phyloP scores from a whole-genome alignment of 2,113 vertebrate genomes.

The Cariama cristata region DNA sequence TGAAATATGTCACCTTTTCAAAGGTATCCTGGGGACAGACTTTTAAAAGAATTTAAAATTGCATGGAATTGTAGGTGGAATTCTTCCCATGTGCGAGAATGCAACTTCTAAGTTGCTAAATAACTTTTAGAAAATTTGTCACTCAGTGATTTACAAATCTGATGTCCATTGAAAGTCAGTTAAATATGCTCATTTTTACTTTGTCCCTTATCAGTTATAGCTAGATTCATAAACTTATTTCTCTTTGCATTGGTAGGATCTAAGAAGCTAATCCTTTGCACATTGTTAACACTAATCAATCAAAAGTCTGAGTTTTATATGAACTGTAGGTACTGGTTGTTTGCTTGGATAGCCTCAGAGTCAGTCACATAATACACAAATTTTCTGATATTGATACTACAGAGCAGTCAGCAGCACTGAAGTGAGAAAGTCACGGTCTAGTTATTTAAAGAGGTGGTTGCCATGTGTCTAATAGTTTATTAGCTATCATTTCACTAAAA shows the following conservation, averaged over 20 bases:
- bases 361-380: not conserved
- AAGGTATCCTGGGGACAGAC: not conserved
- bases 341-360: not conserved
- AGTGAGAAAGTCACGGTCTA: not conserved
- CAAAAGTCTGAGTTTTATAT: not conserved
- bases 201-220: not conserved
- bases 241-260: not conserved
- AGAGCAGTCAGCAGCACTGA: not conserved
- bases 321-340: not conserved
- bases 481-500: not conserved
- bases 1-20: not conserved
- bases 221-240: not conserved
- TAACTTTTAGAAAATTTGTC: not conserved
- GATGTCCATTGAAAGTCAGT: not conserved
- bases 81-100: not conserved
- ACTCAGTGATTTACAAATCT: not conserved
- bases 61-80: not conserved
- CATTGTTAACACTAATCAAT: not conserved
- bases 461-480: not conserved
- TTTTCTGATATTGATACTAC: not conserved
- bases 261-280: not conserved
- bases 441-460: not conserved
- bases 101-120: not conserved
- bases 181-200: not conserved
- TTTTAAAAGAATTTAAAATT: not conserved